Evolutionary conservation across 2,113 vertebrate species (phyloP).

Genomic region (Labrus mixtus): DNA sequence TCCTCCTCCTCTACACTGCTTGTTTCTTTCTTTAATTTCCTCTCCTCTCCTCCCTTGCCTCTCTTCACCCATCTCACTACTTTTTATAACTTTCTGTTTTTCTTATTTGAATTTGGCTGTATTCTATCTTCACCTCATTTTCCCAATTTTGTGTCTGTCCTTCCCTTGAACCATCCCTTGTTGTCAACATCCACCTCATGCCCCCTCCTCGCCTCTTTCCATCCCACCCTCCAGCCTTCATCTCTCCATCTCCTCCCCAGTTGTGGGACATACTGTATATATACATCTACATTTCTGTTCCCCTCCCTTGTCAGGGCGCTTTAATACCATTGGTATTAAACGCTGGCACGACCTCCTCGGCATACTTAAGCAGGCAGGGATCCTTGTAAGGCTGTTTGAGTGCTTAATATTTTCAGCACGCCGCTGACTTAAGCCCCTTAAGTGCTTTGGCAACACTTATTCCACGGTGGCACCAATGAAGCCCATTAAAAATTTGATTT

Average conservation of each 20-base stretch:
- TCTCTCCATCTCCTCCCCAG: constrained; percentile 49
- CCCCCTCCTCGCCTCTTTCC: constrained; percentile 7
- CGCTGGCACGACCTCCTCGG: constrained; percentile 71
- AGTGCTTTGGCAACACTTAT: constrained; percentile 88
- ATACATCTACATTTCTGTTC: constrained; percentile 68
- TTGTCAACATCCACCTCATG: constrained; percentile 8
- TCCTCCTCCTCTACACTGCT: constrained; percentile 40
- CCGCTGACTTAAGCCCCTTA: constrained; percentile 83
- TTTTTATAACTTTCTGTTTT: background rate
- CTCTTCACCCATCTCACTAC: constrained; percentile 9
- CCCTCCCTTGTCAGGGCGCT: constrained; percentile 60
- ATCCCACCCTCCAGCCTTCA: constrained; percentile 12
- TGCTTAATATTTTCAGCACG: constrained; percentile 85
- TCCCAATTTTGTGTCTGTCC: constrained; percentile 5
- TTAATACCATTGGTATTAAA: constrained; percentile 80
- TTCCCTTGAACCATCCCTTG: background rate
- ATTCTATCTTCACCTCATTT: constrained; percentile 26
- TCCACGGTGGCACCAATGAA: constrained; percentile 83
- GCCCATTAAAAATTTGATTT: constrained; percentile 84
- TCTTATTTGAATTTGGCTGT: background rate
- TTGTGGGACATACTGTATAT: constrained; percentile 51
- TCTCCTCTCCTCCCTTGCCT: background rate
- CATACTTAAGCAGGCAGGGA: constrained; percentile 79
- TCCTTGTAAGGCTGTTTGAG: constrained; percentile 78
- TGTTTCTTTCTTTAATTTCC: constrained; percentile 23